Base-by-base conservation (phyloP, 1,140 invertebrate genomes). In the Galleria mellonella region DNA sequence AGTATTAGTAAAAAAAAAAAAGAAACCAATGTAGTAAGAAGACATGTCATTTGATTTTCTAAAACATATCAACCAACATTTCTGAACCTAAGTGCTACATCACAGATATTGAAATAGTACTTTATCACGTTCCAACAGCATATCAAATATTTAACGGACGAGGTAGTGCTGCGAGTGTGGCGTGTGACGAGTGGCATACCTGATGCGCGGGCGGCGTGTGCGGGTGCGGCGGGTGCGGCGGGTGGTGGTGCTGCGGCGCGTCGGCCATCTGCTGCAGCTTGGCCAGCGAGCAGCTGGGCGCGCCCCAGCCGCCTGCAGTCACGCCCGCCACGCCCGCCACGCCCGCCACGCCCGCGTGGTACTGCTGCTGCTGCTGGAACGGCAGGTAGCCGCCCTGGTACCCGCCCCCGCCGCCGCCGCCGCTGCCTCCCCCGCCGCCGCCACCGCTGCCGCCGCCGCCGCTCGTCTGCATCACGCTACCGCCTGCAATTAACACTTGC, bases 191-290 rank as follows among this genome's bases (percentile, higher is more conserved):
- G n/a, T n/a, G n/a, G n/a, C 49, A 51, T 41, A 55, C 47, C 57
- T 62, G 52, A 44, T 70, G 54, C 27, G 71, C 61, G 30, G 57
- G 61, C 50, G 67, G 72, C 9, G 30, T 31, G 28, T 71, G 66
- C 32, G 48, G 62, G 32, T 45, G 53, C 9, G 36, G 49, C 36
- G 72, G 64, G 52, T 72, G 71, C 36, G 73, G 71, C 51, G 67
- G 72, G 2, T 12, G 13, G 30, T 69, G 62, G 32, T 78, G 78
- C 47, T 77, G 74, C 39, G 73, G 75, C 41, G 70, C 71, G 35
- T 84, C 81, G n/a, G 82, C 79, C 83, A 87, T 87, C 62, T 87
- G 84, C 66, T 87, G 84, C 63, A 87, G 66, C 62, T 85, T 83
- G 58, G 81, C 82, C 36, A 87, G 75, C 42, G 72, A 78, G 63